phyloP scores from a whole-genome alignment of 2,888 invertebrate genomes.

The Synergus japonicus region DNA sequence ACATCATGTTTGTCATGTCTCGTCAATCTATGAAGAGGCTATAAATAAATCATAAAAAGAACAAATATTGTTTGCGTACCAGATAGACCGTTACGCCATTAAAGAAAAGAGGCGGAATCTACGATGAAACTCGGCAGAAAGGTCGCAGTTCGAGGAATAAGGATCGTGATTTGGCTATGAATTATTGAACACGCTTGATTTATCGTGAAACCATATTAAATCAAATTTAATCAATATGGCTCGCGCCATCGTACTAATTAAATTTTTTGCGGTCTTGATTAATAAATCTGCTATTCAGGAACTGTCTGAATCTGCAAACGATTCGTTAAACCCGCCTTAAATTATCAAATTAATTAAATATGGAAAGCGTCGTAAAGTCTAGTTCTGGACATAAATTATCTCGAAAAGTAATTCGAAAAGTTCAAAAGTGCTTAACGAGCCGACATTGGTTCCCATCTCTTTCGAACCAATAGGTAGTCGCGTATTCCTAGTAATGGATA shows the following conservation, averaged over 20 bases:
- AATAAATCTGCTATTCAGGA: slow-evolving; percentile 22
- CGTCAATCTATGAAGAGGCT: neutral
- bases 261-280: slow-evolving; percentile 26
- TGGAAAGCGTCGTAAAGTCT: slow-evolving; percentile 8
- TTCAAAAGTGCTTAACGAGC: slow-evolving; percentile 18
- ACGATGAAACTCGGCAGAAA: slow-evolving; percentile 17
- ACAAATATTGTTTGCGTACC: slow-evolving; percentile 9
- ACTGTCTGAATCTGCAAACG: slow-evolving; percentile 29
- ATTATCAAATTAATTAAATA: slow-evolving; percentile 37
- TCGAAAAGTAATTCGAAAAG: slow-evolving; percentile 20
- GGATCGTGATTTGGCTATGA: slow-evolving; percentile 38
- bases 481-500: slow-evolving; percentile 1
- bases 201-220: slow-evolving; percentile 31
- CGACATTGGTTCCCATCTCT: slow-evolving; percentile 1
- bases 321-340: slow-evolving; percentile 7
- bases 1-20: too few relatives aligned
- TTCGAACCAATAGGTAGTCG: neutral
- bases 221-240: slow-evolving; percentile 39
- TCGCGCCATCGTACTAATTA: slow-evolving; percentile 35
- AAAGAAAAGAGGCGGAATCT: slow-evolving; percentile 34
- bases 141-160: slow-evolving; percentile 36
- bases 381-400: slow-evolving; percentile 6
- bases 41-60: slow-evolving; percentile 6
- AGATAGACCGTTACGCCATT: slow-evolving; percentile 23
- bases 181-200: slow-evolving; percentile 30